Percentiles rank a stretch among this genome's conserved stretches.
Conservation (phyloP, 2,888 invertebrate genomes). For the Ramazzottius varieornatus region DNA sequence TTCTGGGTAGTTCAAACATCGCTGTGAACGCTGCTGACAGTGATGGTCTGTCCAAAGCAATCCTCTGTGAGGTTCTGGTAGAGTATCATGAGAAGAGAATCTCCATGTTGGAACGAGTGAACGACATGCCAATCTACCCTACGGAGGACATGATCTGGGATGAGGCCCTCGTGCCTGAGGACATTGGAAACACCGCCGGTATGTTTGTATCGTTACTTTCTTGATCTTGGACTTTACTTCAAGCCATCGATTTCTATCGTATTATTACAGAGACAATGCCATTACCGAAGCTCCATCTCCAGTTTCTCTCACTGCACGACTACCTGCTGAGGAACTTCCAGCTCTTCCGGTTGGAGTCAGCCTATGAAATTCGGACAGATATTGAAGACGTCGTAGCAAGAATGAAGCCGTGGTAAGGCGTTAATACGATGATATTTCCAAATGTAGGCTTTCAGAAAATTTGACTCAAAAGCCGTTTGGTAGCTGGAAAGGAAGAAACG, state of each 20-base stretch:
- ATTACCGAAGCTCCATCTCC: slow-evolving; percentile 82
- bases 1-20: neutral
- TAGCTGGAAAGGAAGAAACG: neutral
- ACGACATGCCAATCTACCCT: slow-evolving; percentile 92
- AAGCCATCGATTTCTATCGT: neutral
- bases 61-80: slow-evolving; percentile 13
- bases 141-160: slow-evolving; percentile 97
- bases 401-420: slow-evolving; percentile 61
- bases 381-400: slow-evolving; percentile 87
- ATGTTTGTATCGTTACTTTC: neutral
- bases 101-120: slow-evolving; percentile 74
- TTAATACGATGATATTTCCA: slow-evolving; percentile 4
- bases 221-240: neutral
- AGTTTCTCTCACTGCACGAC: slow-evolving; percentile 90
- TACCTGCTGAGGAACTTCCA: slow-evolving; percentile 89
- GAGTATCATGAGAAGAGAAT: slow-evolving; percentile 48
- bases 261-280: slow-evolving; percentile 35
- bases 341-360: slow-evolving; percentile 83
- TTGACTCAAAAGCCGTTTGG: neutral
- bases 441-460: neutral
- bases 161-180: slow-evolving; percentile 88
- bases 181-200: slow-evolving; percentile 27
- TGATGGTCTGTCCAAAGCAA: neutral
- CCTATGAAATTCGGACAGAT: slow-evolving; percentile 93
- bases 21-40: neutral